phyloP scores from a whole-genome alignment of 2,888 invertebrate species.

The Gandaritis pyraliata region DNA sequence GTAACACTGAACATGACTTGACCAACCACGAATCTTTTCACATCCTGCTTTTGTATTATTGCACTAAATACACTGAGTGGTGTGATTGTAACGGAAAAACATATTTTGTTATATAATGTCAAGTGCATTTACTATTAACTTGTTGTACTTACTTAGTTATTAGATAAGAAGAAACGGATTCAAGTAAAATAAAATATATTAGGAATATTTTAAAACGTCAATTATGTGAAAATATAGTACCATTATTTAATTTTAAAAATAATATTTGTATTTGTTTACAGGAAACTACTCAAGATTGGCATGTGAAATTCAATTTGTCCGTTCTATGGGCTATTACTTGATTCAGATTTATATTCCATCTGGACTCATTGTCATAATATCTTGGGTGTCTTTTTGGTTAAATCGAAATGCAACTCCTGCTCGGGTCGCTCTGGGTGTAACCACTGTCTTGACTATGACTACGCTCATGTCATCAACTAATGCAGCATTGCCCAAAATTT shows the following conservation, averaged over 20 bases:
- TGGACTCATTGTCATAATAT: constrained; percentile 98
- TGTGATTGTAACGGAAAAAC: constrained; percentile 56
- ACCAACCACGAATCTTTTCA: constrained; percentile 78
- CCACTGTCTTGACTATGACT: constrained; percentile 98
- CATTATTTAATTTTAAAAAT: neutral
- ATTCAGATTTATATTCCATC: constrained; percentile 99
- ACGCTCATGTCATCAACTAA: constrained; percentile 98
- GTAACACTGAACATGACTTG: constrained; percentile 72
- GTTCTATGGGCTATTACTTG: constrained; percentile 99
- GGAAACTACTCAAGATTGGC: constrained; percentile 98
- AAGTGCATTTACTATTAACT: constrained; percentile 40
- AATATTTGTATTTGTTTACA: constrained; percentile 65
- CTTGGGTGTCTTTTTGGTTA: constrained; percentile 98
- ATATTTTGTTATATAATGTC: constrained; percentile 42
- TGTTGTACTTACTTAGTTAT: neutral
- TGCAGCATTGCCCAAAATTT: constrained; percentile 98
- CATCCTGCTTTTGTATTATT: constrained; percentile 82
- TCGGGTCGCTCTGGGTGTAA: constrained; percentile 96
- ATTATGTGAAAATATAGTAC: neutral
- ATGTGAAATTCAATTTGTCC: constrained; percentile 98
- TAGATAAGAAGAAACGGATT: neutral
- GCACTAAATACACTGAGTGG: constrained; percentile 79
- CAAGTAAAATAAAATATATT: neutral
- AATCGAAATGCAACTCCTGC: constrained; percentile 98
- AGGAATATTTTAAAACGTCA: neutral